Conservation (phyloP, 2,888 invertebrate species). For the Parochlus steinenii region DNA sequence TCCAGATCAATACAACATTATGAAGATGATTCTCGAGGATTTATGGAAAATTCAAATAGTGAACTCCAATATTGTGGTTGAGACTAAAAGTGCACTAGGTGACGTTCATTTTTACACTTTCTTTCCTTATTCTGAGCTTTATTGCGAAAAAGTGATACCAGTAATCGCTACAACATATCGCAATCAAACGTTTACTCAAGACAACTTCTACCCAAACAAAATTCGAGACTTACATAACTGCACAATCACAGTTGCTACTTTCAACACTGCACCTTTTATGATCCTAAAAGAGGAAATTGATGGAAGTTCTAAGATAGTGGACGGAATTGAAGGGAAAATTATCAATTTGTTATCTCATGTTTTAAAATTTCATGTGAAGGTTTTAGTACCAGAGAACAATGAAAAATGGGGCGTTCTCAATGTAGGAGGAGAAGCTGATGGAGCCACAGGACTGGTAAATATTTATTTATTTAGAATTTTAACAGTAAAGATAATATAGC, state of each 20-base stretch:
- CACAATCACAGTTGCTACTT: too few relatives aligned
- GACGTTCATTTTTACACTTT: slow-evolving; percentile 14
- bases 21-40: not conserved
- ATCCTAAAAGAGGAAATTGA: too few relatives aligned
- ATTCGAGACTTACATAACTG: too few relatives aligned
- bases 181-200: too few relatives aligned
- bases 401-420: slow-evolving; percentile 7
- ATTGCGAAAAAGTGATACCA: slow-evolving; percentile 10
- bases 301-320: too few relatives aligned
- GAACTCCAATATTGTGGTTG: slow-evolving; percentile 3
- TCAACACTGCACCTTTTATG: too few relatives aligned
- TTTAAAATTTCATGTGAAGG: too few relatives aligned
- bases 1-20: not conserved
- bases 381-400: slow-evolving; percentile 1
- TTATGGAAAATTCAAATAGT: slow-evolving; percentile 3
- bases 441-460: slow-evolving; percentile 11
- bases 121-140: slow-evolving; percentile 11
- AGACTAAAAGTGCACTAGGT: too few relatives aligned
- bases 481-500: not conserved
- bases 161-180: too few relatives aligned
- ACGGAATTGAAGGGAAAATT: too few relatives aligned
- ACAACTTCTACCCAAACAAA: too few relatives aligned
- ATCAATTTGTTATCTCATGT: too few relatives aligned
- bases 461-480: slow-evolving; percentile 4
- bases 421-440: slow-evolving; percentile 9